Evolutionary conservation across 2,797 vertebrate genomes (phyloP).

Genomic region (Graptemys geographica): DNA sequence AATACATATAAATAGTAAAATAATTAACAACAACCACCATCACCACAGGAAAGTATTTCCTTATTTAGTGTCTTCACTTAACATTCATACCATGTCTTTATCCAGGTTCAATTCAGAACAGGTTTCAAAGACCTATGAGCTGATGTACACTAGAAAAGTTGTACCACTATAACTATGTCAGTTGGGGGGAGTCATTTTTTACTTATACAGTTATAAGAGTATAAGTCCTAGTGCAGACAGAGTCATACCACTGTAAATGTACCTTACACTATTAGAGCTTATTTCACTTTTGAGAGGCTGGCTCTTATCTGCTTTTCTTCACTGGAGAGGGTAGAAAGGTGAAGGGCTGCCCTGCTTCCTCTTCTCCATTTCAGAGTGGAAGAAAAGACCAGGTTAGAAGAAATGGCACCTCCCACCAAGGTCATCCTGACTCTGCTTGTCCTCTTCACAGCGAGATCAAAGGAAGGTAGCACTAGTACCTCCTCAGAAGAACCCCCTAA

Average conservation of each 20-base stretch:
- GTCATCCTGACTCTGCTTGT: background rate
- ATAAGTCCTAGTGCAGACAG: background rate
- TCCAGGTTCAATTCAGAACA: background rate
- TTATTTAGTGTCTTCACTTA: background rate
- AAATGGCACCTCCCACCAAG: background rate
- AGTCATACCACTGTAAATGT: background rate
- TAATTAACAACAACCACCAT: background rate
- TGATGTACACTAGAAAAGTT: background rate
- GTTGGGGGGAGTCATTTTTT: background rate
- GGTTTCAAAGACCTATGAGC: background rate
- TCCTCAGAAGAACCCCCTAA: background rate
- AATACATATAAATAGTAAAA: background rate
- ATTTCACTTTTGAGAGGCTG: background rate
- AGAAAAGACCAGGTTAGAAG: background rate
- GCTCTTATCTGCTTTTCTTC: background rate
- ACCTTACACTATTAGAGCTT: background rate
- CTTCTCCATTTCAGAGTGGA: background rate
- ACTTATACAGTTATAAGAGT: background rate
- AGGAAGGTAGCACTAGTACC: background rate
- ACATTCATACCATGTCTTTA: background rate
- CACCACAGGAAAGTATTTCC: background rate
- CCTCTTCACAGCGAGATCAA: constrained; percentile 12
- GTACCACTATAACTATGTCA: background rate
- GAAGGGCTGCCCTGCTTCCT: background rate
- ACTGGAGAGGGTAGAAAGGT: background rate